Conservation (phyloP, 2,888 invertebrate genomes). For the Melieria picta region DNA sequence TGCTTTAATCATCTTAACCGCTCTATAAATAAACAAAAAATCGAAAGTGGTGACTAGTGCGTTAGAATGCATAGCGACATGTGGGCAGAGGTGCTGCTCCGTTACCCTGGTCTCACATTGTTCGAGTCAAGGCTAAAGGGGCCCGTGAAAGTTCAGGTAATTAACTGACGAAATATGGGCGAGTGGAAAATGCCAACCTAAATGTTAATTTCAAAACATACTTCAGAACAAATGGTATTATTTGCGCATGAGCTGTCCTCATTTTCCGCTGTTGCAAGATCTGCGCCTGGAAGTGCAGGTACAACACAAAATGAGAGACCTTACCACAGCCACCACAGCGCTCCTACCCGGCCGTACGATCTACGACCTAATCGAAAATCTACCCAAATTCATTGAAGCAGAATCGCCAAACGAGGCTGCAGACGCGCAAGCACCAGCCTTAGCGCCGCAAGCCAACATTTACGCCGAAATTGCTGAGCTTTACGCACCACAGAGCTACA, state of each 20-base stretch:
- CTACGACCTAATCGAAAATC: constrained; percentile 47
- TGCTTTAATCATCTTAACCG: no score
- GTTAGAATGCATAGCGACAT: not conserved
- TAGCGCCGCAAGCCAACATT: constrained; percentile 43
- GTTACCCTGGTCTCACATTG: constrained; percentile 33
- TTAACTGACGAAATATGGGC: no score
- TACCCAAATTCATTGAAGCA: constrained; percentile 34
- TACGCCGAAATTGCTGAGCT: constrained; percentile 53
- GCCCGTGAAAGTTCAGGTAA: constrained; percentile 38
- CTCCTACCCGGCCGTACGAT: constrained; percentile 48
- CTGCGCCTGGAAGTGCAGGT: constrained; percentile 47
- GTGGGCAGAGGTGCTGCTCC: constrained; percentile 34
- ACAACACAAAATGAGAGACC: constrained; percentile 43
- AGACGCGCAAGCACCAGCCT: not conserved
- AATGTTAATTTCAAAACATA: not conserved
- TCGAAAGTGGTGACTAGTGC: no score
- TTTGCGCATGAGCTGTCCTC: constrained; percentile 50
- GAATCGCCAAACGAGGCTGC: not conserved
- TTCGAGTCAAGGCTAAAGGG: constrained; percentile 18
- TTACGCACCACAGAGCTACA: constrained; percentile 49
- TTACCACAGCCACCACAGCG: constrained; percentile 34
- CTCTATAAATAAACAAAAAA: no score
- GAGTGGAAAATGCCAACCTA: not conserved
- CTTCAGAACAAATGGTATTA: constrained; percentile 45
- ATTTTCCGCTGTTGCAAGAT: constrained; percentile 49